Conservation (phyloP, 2,888 invertebrate species). For the Elegia similella region DNA sequence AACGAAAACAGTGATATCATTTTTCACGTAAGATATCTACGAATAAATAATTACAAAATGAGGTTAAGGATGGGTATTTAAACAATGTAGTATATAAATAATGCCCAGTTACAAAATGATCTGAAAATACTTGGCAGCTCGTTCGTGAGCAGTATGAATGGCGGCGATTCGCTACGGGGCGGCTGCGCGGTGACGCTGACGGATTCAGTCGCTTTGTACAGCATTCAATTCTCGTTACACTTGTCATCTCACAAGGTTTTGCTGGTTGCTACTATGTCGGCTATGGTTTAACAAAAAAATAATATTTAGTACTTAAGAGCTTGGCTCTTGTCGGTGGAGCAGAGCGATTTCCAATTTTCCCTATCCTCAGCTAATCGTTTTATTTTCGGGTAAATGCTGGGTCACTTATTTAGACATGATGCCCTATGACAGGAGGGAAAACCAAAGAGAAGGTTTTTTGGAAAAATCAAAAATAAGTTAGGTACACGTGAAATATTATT, state of each 20-base stretch:
- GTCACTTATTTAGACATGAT: no score
- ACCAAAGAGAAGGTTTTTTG: no score
- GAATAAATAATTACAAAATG: slow-evolving; percentile 10
- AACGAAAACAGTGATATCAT: background rate
- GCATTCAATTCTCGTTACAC: slow-evolving; percentile 23
- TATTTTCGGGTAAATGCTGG: no score
- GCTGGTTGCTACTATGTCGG: background rate
- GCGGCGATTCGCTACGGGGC: slow-evolving; percentile 28
- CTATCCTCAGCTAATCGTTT: no score
- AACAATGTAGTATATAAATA: background rate
- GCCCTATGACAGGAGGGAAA: no score
- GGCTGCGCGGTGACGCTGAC: slow-evolving; percentile 20
- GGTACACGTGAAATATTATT: no score
- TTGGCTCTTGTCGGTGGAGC: no score
- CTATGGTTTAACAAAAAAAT: slow-evolving; percentile 7
- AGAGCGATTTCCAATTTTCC: no score
- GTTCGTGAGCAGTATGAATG: slow-evolving; percentile 27
- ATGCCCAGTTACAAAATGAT: background rate
- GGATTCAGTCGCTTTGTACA: slow-evolving; percentile 27
- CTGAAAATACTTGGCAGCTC: slow-evolving; percentile 10
- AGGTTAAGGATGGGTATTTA: slow-evolving; percentile 6
- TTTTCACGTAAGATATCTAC: slow-evolving; percentile 7
- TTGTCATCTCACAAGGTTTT: slow-evolving; percentile 25
- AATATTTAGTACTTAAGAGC: no score
- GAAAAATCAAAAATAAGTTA: no score